These are phyloP conservation scores for Phalacrocorax carbo DNA, from an alignment of 2,113 vertebrate species.

Conservation along the genomic window DNA sequence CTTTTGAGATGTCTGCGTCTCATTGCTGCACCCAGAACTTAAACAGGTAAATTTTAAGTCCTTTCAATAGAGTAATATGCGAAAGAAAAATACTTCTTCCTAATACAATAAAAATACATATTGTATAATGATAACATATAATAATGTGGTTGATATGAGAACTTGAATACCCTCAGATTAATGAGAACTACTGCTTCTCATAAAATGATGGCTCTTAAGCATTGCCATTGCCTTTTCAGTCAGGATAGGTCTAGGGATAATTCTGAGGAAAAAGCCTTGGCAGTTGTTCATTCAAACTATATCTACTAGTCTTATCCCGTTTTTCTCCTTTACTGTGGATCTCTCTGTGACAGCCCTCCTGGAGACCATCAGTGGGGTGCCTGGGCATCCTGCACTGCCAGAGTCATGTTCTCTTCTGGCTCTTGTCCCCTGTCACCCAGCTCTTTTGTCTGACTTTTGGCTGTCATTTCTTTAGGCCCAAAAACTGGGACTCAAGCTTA, in stretches of 20 bases:
- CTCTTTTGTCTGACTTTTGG: not conserved
- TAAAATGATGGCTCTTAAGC: not conserved
- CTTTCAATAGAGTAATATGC: not conserved
- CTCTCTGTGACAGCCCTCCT: not conserved
- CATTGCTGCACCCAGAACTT: not conserved
- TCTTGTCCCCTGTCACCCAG: accelerated
- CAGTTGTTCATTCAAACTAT: not conserved
- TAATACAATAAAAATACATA: not conserved
- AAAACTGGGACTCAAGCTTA: not conserved
- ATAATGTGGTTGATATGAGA: not conserved
- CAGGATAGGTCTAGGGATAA: not conserved
- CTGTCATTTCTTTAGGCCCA: not conserved
- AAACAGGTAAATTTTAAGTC: not conserved
- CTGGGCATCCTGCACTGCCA: not conserved
- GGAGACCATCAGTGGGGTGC: not conserved
- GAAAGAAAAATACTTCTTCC: not conserved
- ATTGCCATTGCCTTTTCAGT: not conserved
- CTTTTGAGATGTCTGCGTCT: not conserved
- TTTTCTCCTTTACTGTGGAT: not conserved
- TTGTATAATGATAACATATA: not conserved
- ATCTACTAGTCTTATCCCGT: not conserved
- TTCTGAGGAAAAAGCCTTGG: not conserved
- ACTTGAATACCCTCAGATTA: not conserved
- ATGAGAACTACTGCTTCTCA: not conserved
- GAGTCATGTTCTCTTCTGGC: not conserved